Percentiles rank a stretch among this genome's conserved stretches.
Conservation (phyloP, 2,888 invertebrate species). For the Petrolisthes cinctipes region DNA sequence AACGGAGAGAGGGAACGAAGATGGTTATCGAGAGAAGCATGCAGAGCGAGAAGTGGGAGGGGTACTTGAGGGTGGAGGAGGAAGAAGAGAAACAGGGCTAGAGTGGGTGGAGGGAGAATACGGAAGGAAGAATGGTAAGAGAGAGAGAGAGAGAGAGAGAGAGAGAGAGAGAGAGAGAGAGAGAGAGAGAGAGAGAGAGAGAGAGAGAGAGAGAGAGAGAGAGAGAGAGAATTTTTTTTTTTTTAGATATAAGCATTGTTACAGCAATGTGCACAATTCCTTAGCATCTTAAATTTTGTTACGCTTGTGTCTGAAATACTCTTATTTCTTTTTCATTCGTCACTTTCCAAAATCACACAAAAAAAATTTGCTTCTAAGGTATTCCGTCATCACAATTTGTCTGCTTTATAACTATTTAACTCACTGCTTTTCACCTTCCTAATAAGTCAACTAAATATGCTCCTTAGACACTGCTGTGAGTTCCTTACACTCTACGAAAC, state of each 20-base stretch:
- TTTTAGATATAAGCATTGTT: not conserved
- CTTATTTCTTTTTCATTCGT: no score
- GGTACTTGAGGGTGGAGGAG: constrained; percentile 3
- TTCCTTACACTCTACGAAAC: no score
- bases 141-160: not conserved
- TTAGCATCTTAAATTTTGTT: no score
- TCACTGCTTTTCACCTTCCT: no score
- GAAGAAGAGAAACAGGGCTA: constrained; percentile 18
- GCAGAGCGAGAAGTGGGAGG: not conserved
- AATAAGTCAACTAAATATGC: no score
- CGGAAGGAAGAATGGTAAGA: not conserved
- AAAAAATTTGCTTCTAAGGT: no score
- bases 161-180: constrained; percentile 1
- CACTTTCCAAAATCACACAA: no score
- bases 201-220: constrained; percentile 20
- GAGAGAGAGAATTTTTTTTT: not conserved
- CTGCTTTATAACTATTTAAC: no score
- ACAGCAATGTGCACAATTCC: no score
- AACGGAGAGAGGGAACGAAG: not conserved
- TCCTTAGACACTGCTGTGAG: no score
- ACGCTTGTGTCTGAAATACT: no score
- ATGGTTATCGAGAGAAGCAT: not conserved
- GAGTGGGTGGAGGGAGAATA: not conserved
- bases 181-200: constrained; percentile 10
- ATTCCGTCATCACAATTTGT: no score